Evolutionary conservation across 2,113 vertebrate genomes (phyloP).

Genomic region (Pseudopodoces humilis): DNA sequence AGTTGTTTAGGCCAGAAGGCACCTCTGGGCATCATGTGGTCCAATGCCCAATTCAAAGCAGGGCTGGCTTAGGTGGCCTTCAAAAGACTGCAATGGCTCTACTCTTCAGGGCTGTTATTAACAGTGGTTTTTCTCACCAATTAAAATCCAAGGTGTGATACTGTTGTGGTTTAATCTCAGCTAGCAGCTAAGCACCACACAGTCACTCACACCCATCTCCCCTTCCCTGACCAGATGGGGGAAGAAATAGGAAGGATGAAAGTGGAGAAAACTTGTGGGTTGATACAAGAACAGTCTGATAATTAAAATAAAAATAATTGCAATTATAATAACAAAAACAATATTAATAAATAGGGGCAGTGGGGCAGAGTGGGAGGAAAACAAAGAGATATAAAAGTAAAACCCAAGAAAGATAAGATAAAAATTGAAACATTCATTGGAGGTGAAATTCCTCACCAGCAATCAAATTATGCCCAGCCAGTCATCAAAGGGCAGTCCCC

Average conservation of each 20-base stretch:
- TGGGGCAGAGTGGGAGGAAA: rapidly evolving
- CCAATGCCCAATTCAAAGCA: neutral
- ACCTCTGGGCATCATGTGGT: neutral
- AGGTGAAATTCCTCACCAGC: neutral
- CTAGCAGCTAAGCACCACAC: neutral
- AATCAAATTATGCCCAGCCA: neutral
- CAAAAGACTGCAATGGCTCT: neutral
- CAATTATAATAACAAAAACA: neutral
- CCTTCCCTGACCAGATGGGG: neutral
- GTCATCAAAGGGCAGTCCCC: neutral
- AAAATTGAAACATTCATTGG: neutral
- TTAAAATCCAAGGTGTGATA: neutral
- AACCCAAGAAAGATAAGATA: neutral
- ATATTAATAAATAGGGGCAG: neutral
- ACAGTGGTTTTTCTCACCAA: neutral
- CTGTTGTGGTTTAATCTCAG: neutral
- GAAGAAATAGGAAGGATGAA: neutral
- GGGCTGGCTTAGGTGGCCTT: neutral
- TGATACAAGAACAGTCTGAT: neutral
- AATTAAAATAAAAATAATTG: neutral
- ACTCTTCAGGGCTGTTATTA: neutral
- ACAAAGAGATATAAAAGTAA: neutral
- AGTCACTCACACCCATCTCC: neutral
- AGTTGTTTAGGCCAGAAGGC: neutral
- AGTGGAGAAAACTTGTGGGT: neutral